phyloP scores from a whole-genome alignment of 2,113 vertebrate genomes.

The Rhea americana region DNA sequence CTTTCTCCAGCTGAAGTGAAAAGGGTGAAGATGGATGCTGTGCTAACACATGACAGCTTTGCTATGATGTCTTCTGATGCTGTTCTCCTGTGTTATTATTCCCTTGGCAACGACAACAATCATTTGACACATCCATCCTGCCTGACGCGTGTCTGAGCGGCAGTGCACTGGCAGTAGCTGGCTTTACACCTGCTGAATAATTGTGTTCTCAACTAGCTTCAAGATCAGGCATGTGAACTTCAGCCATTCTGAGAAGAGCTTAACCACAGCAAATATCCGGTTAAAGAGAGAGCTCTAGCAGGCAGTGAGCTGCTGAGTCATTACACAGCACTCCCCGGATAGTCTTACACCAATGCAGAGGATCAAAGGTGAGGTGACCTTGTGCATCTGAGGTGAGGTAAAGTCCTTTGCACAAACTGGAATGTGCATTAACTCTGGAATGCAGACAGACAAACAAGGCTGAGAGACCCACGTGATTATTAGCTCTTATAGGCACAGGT shows the following conservation, averaged over 20 bases:
- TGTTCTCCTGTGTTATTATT: not conserved
- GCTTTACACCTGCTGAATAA: slow-evolving; percentile 9
- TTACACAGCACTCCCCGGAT: not conserved
- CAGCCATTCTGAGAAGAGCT: not conserved
- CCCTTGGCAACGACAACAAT: not conserved
- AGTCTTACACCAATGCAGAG: not conserved
- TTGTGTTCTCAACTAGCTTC: not conserved
- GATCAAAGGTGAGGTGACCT: slow-evolving; percentile 58
- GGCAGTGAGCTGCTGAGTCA: slow-evolving; percentile 27
- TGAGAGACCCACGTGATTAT: not conserved
- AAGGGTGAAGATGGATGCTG: not conserved
- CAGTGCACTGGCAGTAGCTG: fast-evolving
- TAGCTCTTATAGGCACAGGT: not conserved
- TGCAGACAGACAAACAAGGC: slow-evolving; percentile 49
- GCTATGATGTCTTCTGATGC: not conserved
- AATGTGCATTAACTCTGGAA: slow-evolving; percentile 62
- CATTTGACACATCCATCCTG: not conserved
- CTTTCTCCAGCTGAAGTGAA: not conserved
- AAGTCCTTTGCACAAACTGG: not conserved
- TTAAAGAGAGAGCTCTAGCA: not conserved
- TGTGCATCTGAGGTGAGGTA: not conserved
- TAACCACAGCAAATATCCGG: slow-evolving; percentile 29
- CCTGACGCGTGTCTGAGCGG: not conserved
- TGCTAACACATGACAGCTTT: not conserved
- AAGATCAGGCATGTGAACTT: not conserved